Conservation (phyloP, 1,140 invertebrate genomes). For the Eulimnadia texana region DNA sequence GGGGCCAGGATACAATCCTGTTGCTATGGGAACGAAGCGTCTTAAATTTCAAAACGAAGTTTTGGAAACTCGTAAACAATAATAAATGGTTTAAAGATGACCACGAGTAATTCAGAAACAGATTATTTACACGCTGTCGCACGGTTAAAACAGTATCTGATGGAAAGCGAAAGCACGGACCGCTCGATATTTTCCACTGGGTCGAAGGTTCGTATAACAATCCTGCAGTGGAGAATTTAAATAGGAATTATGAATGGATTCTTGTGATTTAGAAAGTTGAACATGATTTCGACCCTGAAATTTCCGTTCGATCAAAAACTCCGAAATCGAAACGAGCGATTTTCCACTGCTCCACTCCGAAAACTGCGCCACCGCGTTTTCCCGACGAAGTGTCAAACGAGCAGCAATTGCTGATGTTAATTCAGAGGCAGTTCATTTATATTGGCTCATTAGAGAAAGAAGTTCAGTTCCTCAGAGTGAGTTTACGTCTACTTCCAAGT, state of each 20-base stretch:
- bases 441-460: conserved; percentile 10
- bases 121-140: background rate
- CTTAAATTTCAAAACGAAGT: background rate
- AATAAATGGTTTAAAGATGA: too few species aligned
- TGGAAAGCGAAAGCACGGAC: background rate
- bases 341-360: background rate
- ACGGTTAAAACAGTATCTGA: background rate
- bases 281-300: background rate
- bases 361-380: background rate
- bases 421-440: conserved; percentile 9
- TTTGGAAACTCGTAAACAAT: too few species aligned
- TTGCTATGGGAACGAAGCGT: too few species aligned
- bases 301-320: background rate
- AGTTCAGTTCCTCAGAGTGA: conserved; percentile 9
- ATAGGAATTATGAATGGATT: too few species aligned
- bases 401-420: background rate
- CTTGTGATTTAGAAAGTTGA: background rate
- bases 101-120: background rate
- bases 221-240: too few species aligned
- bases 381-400: background rate
- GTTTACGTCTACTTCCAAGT: background rate
- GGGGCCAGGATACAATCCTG: too few species aligned
- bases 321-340: background rate
- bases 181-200: background rate
- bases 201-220: background rate